Base-by-base conservation (phyloP, 2,888 invertebrate genomes). In the Agrochola litura region DNA sequence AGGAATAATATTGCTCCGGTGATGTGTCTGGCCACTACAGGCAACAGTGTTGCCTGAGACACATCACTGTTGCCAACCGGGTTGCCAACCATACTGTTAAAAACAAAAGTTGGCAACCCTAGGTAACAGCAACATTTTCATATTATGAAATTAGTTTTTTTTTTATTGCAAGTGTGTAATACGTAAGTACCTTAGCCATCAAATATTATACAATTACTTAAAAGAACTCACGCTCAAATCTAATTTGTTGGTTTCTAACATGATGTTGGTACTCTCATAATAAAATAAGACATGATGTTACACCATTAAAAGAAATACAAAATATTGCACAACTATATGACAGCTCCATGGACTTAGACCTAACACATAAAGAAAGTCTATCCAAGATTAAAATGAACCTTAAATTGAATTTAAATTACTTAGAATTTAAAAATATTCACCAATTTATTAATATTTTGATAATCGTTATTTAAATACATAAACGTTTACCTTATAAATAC, bases 401-500 rank as follows among this genome's bases (percentile, higher is more conserved):
- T 70, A 0, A 69, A 69, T 46, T 6, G 0, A 37, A 14, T 37
- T 10, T 22, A 6, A 63, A 46, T 16, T 25, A 22, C 9, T 10
- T 25, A 46, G 3, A 22, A 25, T 49, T 0, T 19, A n/a, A 22
- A 49, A n/a, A 37, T 49, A 43, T 16, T 3, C 16, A 49, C 6
- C 0, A 1, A 10, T 8, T 37, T 49, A 16, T 10, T 37, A 25
- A 52, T 6, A 19, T 37, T 0, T 14, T 37, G 8, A 3, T 43
- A 61, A 22, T 37, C 43, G 10, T 46, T 25, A 49, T 49, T 49
- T 63, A 67, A 54, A 66, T 19, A 67, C 19, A 16, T 46, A 52
- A 25, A 16, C 6, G 79, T 77, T 76, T 92, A 96, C 97, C 97
- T 97, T 97, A 96, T 97, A 97, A 76, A 96, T 94, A 76, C 96